Evolutionary conservation across 1,140 invertebrate genomes (phyloP).

Genomic region (Doryteuthis pealeii): DNA sequence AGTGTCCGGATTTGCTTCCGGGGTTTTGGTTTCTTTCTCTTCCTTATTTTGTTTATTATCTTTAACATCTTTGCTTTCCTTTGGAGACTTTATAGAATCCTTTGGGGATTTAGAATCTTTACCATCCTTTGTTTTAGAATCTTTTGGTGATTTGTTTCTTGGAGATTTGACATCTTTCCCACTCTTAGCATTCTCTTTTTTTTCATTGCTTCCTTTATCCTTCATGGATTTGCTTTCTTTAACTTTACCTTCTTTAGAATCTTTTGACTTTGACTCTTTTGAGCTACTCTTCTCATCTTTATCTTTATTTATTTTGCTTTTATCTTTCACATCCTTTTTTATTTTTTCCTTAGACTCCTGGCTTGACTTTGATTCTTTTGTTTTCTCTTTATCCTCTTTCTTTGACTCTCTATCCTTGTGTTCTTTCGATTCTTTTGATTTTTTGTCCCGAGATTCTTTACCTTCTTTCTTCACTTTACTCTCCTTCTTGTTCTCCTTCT

Average conservation of each 20-base stretch:
- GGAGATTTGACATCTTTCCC: background rate
- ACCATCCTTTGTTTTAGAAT: background rate
- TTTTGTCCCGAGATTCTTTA: background rate
- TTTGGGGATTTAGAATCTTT: background rate
- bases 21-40: background rate
- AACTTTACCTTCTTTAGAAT: background rate
- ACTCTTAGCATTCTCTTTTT: background rate
- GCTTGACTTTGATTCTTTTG: background rate
- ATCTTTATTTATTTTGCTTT: background rate
- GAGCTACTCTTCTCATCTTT: background rate
- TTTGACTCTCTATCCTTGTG: background rate
- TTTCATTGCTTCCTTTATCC: constrained; percentile 17
- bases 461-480: background rate
- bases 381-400: background rate
- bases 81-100: background rate
- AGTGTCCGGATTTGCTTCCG: background rate
- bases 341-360: background rate
- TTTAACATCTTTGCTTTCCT: constrained; percentile 14
- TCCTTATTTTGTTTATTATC: background rate
- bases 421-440: background rate
- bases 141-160: background rate
- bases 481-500: background rate
- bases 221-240: constrained; percentile 12
- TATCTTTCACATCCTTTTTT: background rate
- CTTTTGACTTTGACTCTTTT: background rate